These are phyloP conservation scores for Aphelocoma californica DNA, from an alignment of 2,797 vertebrate species.

Conservation along the genomic window DNA sequence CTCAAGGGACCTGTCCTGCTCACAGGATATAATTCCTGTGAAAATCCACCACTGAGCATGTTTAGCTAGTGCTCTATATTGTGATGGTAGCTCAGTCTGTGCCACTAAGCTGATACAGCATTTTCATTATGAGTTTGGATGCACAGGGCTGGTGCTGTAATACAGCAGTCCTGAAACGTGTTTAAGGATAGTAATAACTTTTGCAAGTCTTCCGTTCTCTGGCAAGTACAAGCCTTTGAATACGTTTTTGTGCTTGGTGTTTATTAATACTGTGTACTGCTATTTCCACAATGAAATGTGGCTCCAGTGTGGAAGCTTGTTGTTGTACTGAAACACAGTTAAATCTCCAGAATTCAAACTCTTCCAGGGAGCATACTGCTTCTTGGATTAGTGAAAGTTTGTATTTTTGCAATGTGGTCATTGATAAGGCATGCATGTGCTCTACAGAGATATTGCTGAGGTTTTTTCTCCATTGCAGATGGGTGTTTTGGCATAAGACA, in stretches of 20 bases:
- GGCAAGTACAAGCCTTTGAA: neutral
- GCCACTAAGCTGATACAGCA: neutral
- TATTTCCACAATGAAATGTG: neutral
- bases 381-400: neutral
- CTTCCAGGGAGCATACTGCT: neutral
- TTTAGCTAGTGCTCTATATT: neutral
- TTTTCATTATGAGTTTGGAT: neutral
- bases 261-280: neutral
- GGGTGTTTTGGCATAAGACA: slow-evolving; percentile 28
- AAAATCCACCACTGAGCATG: neutral
- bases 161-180: neutral
- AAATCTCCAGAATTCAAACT: neutral
- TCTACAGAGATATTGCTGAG: neutral
- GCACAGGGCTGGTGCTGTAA: neutral
- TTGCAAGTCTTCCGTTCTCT: neutral
- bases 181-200: neutral
- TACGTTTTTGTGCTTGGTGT: neutral
- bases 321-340: neutral
- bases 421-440: neutral
- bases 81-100: neutral
- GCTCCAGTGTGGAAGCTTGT: neutral
- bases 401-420: neutral
- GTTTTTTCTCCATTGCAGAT: neutral
- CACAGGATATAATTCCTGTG: neutral
- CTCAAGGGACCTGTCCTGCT: neutral